Base-by-base conservation (phyloP, 2,113 vertebrate species). In the Chitala chitala region DNA sequence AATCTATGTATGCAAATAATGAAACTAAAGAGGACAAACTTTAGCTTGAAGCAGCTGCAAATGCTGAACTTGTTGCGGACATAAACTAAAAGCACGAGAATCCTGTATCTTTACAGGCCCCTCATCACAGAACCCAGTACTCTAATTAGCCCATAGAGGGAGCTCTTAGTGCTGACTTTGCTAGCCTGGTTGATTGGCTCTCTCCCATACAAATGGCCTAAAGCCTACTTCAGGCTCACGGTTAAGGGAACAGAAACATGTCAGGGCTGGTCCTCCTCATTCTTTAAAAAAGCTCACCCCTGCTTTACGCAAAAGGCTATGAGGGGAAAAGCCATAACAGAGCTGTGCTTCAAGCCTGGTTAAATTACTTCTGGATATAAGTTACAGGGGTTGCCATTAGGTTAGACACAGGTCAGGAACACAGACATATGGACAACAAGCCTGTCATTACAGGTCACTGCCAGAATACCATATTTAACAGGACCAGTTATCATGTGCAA, bases 141-240 rank as follows among this genome's bases (percentile, higher is more conserved):
- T n/a, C 10, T 42, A 56, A 48, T 40, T 55, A 63, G 31, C 73
- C 77, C 26, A 59, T 68, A 81, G 77, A 77, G 75, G 80, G 80
- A 70, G 51, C 70, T 66, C 56, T 73, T 29, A 58, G 73, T 22
- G 56, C 61, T 72, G 36, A 58, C 72, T 73, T 73, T 33, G 26
- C 40, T 40, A 61, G 50, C 44, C 40, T 48, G 44, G 53, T 69
- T 51, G 42, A 72, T 68, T 74, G 74, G 74, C 46, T 73, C 40
- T 65, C 72, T 56, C 38, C 70, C 71, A 31, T 77, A 68, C 79
- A 78, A 75, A 78, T 72, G 77, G 75, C 75, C 75, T 72, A 74
- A 65, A 73, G 51, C n/a, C n/a, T n/a, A n/a, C n/a, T n/a, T n/a
- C n/a, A n/a, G 70, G 44, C 75, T 71, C 61, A 68, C 71, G 58